phyloP scores from a whole-genome alignment of 2,888 invertebrate genomes.

The Prosapia bicincta region DNA sequence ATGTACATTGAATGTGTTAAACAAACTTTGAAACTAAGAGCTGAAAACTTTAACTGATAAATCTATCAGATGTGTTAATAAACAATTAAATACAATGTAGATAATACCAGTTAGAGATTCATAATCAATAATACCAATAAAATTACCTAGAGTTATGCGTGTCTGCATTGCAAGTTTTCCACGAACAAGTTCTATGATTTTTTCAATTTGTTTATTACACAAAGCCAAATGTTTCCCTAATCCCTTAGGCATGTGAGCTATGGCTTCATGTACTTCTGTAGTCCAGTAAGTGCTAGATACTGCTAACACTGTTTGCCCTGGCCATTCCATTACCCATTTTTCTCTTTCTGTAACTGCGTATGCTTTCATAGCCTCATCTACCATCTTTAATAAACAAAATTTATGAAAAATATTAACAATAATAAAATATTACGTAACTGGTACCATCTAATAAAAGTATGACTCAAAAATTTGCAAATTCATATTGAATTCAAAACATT shows the following conservation, averaged over 20 bases:
- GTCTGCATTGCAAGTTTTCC: slow-evolving; percentile 83
- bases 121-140: too few relatives aligned
- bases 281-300: slow-evolving; percentile 90
- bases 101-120: too few relatives aligned
- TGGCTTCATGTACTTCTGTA: slow-evolving; percentile 75
- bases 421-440: too few relatives aligned
- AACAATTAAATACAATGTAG: too few relatives aligned
- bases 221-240: slow-evolving; percentile 63
- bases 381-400: slow-evolving; percentile 48
- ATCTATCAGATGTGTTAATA: too few relatives aligned
- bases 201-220: slow-evolving; percentile 73
- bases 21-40: too few relatives aligned
- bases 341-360: slow-evolving; percentile 64
- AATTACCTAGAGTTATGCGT: slow-evolving; percentile 76
- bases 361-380: slow-evolving; percentile 65
- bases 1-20: too few relatives aligned
- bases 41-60: too few relatives aligned
- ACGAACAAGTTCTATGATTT: slow-evolving; percentile 80
- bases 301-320: slow-evolving; percentile 86
- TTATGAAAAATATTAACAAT: too few relatives aligned
- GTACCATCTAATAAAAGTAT: too few relatives aligned
- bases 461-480: too few relatives aligned
- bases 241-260: slow-evolving; percentile 55
- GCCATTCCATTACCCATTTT: slow-evolving; percentile 87
- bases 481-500: too few relatives aligned